Evolutionary conservation across 23 tunicate genomes (phyloP), one percentile per base, ranked within the genome.

Genomic region (Phallusia fumigata): DNA sequence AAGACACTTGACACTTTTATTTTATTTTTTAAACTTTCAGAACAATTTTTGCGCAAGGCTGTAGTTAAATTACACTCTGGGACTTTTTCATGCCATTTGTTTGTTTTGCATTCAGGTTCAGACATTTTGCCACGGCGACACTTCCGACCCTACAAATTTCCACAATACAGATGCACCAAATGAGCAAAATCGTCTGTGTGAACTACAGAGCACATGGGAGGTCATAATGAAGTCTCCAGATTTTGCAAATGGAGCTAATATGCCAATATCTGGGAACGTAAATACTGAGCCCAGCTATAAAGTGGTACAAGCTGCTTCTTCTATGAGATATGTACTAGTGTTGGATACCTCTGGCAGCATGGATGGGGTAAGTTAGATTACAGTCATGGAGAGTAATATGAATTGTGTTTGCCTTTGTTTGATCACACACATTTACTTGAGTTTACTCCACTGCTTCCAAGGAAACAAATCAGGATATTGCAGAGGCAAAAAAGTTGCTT

Each of bases 331-430:
- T 36, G 93, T 89, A 30, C 53, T 89, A 47, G 93, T 89, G 73
- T 35, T 89, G 76, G 93, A 89, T 51, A 79, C 84, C 5, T 89
- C 93, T 0, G 88, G 88, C 31, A 89, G 93, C 88, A 89, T 89
- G 93, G 75, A 52, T 78, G 88, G 84, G 12, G 93, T 87, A 82
- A 75, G 69, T 58, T 10, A 3, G 10, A 10, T 40, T 40, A 40
- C 5, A 3, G 47, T 40, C 10, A 40, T 40, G 10, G 47, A 10
- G 8, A 40, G 47, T 40, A 10, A 10, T 40, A 10, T 5, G 47
- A 40, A 3, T 40, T 5, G 10, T 3, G 10, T 40, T 40, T 40
- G 5, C 10, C 10, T 40, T 10, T 5, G 47, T 40, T 40, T 40
- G 5, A 40, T 40, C 47, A 40, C 47, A 40, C 5, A 40, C n/a